These are phyloP conservation scores for Rhynchophorus ferrugineus DNA, from an alignment of 1,140 invertebrate species.

Conservation along the genomic window DNA sequence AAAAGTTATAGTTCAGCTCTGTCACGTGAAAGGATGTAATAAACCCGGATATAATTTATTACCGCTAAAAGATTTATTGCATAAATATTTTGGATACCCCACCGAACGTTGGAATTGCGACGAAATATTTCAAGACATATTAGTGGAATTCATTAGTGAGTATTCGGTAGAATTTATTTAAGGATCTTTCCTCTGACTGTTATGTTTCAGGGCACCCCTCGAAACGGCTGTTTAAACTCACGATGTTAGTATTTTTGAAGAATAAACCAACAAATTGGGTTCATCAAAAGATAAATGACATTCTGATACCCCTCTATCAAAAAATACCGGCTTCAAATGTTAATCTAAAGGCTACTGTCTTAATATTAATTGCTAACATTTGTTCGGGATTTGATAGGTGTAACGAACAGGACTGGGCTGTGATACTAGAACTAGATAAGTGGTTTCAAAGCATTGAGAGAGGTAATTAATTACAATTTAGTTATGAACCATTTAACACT, in stretches of 20 bases:
- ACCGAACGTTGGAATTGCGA: conserved; percentile 26
- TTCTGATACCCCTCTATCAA: conserved; percentile 25
- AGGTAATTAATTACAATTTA: too few relatives aligned
- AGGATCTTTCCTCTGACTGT: background rate
- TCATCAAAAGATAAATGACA: conserved; percentile 25
- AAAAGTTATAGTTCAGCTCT: conserved; percentile 30
- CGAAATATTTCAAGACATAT: conserved; percentile 29
- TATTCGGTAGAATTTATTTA: conserved; percentile 8
- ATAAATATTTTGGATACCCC: conserved; percentile 31
- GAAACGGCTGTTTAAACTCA: conserved; percentile 17
- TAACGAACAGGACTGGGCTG: conserved; percentile 11
- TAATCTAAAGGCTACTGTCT: conserved; percentile 29
- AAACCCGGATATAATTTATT: conserved; percentile 28
- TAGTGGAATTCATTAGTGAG: conserved; percentile 29
- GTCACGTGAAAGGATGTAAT: conserved; percentile 26
- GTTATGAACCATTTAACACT: too few relatives aligned
- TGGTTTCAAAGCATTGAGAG: conserved; percentile 19
- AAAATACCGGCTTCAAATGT: conserved; percentile 22
- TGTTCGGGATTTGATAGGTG: conserved; percentile 15
- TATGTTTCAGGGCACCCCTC: conserved; percentile 27
- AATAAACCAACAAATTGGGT: conserved; percentile 29
- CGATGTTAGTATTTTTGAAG: conserved; percentile 27
- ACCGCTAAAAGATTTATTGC: conserved; percentile 24
- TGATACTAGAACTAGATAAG: conserved; percentile 16
- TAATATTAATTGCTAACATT: conserved; percentile 28